Percentiles rank a stretch among this genome's conserved stretches.
Evolutionary conservation across 2,888 invertebrate species (phyloP).

Genomic region (Caenorhabditis sp.): DNA sequence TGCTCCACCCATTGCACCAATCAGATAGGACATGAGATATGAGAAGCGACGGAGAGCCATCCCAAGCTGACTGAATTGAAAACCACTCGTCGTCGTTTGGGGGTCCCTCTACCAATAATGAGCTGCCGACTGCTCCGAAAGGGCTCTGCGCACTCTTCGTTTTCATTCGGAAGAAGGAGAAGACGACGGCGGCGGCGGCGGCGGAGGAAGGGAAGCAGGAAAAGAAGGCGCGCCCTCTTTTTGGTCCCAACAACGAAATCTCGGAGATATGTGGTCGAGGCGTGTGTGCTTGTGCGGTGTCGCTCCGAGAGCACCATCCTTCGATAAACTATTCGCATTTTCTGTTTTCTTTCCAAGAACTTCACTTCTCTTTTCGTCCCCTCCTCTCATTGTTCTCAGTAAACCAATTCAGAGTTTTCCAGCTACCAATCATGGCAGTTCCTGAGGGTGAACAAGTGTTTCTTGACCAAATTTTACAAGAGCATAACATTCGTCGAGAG

Average conservation of each 20-base stretch:
- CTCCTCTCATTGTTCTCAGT: too few species aligned
- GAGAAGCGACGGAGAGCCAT: constrained; percentile 40
- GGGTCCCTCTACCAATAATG: constrained; percentile 52
- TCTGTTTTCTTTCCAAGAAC: background rate
- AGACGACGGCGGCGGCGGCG: constrained; percentile 29
- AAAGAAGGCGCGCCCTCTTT: constrained; percentile 49
- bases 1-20: constrained; percentile 25
- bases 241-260: constrained; percentile 36
- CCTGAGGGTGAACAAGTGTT: constrained; percentile 52
- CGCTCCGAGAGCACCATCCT: constrained; percentile 8
- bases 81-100: constrained; percentile 55
- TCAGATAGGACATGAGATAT: constrained; percentile 63
- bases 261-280: constrained; percentile 21
- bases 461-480: constrained; percentile 63
- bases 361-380: background rate
- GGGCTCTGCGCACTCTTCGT: constrained; percentile 59
- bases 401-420: too few species aligned
- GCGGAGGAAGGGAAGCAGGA: constrained; percentile 37
- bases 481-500: constrained; percentile 62
- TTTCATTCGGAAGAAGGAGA: constrained; percentile 36
- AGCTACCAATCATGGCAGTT: constrained; percentile 28
- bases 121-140: constrained; percentile 54
- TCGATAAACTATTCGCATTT: constrained; percentile 10
- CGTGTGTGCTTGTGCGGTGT: constrained; percentile 15
- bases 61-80: constrained; percentile 54